phyloP scores from a whole-genome alignment of 2,888 invertebrate genomes.

The Hydroisotoma schaefferi region DNA sequence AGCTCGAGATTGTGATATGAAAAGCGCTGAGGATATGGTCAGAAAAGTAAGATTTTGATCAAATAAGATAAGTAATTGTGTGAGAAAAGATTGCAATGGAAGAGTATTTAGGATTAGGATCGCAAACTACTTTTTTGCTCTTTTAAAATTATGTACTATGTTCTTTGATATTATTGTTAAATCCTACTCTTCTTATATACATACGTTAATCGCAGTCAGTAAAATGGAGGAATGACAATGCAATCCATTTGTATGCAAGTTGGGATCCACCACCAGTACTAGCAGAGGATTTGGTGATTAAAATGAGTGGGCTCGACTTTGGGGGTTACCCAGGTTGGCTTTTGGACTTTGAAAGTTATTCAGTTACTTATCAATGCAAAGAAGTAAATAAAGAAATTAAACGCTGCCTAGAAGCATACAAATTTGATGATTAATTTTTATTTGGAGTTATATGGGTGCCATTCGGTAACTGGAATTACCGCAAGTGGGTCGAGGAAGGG shows the following conservation, averaged over 20 bases:
- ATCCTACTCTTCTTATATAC: background rate
- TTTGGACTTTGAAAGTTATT: background rate
- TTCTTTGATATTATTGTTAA: background rate
- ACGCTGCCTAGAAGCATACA: background rate
- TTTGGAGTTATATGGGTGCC: constrained; percentile 31
- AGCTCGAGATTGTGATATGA: constrained; percentile 10
- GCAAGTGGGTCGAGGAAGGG: constrained; percentile 30
- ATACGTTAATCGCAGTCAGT: background rate
- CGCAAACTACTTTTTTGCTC: background rate
- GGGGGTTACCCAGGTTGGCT: constrained; percentile 8
- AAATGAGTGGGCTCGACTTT: background rate
- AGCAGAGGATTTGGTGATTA: background rate
- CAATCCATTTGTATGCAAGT: background rate
- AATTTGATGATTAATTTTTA: background rate
- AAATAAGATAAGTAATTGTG: background rate
- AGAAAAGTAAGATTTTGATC: background rate
- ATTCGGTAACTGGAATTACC: constrained; percentile 23
- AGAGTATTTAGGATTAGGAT: too few relatives aligned
- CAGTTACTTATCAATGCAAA: background rate
- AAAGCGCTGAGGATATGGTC: constrained; percentile 9
- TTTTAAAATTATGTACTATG: background rate
- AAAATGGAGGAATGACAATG: constrained; percentile 1
- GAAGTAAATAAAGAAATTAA: too few relatives aligned
- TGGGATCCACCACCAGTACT: background rate
- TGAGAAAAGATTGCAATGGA: too few relatives aligned